Evolutionary conservation across 2,888 invertebrate genomes (phyloP), one percentile per base, ranked within the genome.

Genomic region (Cryptosula pallasiana): DNA sequence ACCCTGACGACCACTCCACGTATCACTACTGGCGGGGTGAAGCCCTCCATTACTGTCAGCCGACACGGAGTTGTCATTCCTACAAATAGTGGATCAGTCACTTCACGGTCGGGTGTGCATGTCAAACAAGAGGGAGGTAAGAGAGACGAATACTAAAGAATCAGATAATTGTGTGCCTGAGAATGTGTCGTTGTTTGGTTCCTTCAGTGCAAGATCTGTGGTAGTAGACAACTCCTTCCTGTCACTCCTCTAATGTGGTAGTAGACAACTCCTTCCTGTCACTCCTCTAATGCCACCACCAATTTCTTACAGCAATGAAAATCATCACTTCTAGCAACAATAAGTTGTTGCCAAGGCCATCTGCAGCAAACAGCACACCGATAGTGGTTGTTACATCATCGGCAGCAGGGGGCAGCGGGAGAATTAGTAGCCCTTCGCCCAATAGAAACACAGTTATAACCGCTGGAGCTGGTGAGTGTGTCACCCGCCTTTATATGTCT

Each of bases 61-160:
- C 29, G 63, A 32, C 63, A 63, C 32, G 63, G 63, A 29, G 63
- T 63, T 9, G 63, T 63, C 9, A 27, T 63, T 9, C 63, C 63
- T 63, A 3, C 63, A 13, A 63, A 5, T 9, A 27, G 5, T 69
- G 78, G 79, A 35, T 45, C 45, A 5, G 76, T 81, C 63, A 81
- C 79, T 75, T 78, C 79, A 16, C 80, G 72, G 5, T 54, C 63
- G 20, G 78, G 80, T 36, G 82, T 83, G 72, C 83, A 82, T 76
- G 82, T 82, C 54, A 77, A 82, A 54, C 82, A 83, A 73, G 82
- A 83, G 72, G 82, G 83, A 74, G 80, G 82, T 82, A 29, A 72
- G 75, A 23, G 9, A 32, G n/a, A n/a, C 54, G 54, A 13, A n/a
- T n/a, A n/a, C n/a, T n/a, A n/a, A n/a, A n/a, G n/a, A n/a, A n/a